Evolutionary conservation across 1,140 invertebrate species (phyloP), one percentile per base, ranked within the genome.

Genomic region (Latrodectus geometricus): DNA sequence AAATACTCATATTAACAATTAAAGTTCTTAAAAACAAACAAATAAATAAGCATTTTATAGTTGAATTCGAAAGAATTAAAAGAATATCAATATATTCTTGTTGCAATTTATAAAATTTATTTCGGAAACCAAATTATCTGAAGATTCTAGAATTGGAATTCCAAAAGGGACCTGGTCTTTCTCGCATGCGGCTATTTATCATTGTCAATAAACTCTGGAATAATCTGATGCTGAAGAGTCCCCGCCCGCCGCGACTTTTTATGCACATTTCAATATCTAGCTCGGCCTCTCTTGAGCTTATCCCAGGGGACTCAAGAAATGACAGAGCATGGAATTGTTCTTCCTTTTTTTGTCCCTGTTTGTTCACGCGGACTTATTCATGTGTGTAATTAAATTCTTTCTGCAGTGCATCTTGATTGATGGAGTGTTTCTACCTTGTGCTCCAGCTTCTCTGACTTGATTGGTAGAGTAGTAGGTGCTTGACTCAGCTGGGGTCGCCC

Each of bases 301-400:
- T 54, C 82, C 65, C 72, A 8, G 0, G 50, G 65, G 74, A 48
- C 48, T 66, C 83, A 56, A 86, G 83, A 86, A 86, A 86, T 86
- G 75, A 86, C 74, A 78, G 83, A 49, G 52, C 20, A 20, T 20
- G 15, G 50, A 61, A 35, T 66, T 78, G 54, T 65, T 54, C 74
- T 49, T 49, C 52, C 68, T 80, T 80, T 70, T 54, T 54, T n/a
- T 54, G 12, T 66, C 68, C 49, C 65, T 86, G 83, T 86, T 86
- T 86, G 70, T 48, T 78, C 65, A 73, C 75, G 75, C 75, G 75
- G 68, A 86, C 74, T 86, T 86, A 86, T 78, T 86, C 83, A 86
- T 86, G 83, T 86, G 83, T 86, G 83, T 86, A 86, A 86, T 86
- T 86, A 86, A 86, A 86, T 86, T 86, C 83, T 86, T 86, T 86